Evolutionary conservation across 2,797 vertebrate species (phyloP).

Genomic region (Hemibagrus guttatus): DNA sequence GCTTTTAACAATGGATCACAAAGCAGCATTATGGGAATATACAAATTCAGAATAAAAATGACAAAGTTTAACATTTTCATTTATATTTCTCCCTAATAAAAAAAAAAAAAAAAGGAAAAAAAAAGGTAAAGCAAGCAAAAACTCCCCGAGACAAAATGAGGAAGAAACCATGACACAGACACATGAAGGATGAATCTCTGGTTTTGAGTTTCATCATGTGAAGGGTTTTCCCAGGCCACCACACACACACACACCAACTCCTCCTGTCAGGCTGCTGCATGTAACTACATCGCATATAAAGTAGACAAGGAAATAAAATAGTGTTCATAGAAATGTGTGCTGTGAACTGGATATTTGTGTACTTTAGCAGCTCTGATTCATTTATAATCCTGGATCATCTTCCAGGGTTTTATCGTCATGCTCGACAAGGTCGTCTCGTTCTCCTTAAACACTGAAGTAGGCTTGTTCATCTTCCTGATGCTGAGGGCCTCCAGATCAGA

Average conservation of each 20-base stretch:
- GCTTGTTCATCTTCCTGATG: conserved; percentile 66
- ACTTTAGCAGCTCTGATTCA: background rate
- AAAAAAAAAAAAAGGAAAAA: no score
- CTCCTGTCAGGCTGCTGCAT: background rate
- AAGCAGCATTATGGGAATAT: no score
- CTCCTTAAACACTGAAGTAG: conserved; percentile 68
- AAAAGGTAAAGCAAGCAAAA: no score
- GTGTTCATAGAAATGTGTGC: background rate
- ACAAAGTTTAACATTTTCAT: no score
- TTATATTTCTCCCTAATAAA: no score
- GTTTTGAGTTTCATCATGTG: background rate
- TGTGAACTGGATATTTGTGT: background rate
- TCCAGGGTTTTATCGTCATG: conserved; percentile 73
- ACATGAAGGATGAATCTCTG: no score
- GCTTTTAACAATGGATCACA: no score
- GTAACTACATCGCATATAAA: background rate
- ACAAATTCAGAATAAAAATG: no score
- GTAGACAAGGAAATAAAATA: background rate
- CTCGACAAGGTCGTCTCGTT: conserved; percentile 76
- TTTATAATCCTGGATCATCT: background rate
- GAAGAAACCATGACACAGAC: no score
- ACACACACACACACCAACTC: background rate
- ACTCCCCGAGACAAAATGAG: no score
- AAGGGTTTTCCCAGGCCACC: background rate
- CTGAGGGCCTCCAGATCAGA: conserved; percentile 68